phyloP scores from a whole-genome alignment of 2,888 invertebrate species.

The Drosophila incognita region DNA sequence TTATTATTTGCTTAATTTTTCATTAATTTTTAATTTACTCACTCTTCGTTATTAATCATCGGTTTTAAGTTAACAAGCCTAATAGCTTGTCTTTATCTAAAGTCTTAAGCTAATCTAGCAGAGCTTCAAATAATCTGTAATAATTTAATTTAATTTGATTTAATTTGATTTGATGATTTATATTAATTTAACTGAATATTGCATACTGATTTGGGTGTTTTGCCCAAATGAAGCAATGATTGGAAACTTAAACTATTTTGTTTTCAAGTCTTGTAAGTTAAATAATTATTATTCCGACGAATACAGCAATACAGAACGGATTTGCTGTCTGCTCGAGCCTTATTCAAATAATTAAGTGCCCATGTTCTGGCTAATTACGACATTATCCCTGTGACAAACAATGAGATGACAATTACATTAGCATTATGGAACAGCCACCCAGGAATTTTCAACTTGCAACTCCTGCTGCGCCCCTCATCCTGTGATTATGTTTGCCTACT shows the following conservation, averaged over 20 bases:
- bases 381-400: slow-evolving; percentile 64
- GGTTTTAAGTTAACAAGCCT: background rate
- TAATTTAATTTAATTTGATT: background rate
- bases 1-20: background rate
- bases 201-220: background rate
- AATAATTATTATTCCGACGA: background rate
- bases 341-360: slow-evolving; percentile 59
- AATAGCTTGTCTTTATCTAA: background rate
- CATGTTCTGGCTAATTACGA: slow-evolving; percentile 59
- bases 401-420: slow-evolving; percentile 68
- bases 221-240: background rate
- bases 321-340: slow-evolving; percentile 7
- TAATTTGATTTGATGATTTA: background rate
- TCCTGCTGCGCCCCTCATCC: slow-evolving; percentile 3
- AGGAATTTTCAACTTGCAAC: slow-evolving; percentile 9
- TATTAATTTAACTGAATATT: background rate
- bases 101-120: background rate
- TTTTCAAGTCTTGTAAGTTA: background rate
- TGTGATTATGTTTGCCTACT: slow-evolving; percentile 1
- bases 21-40: background rate
- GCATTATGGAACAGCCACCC: slow-evolving; percentile 47
- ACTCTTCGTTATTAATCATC: background rate
- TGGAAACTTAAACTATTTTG: background rate
- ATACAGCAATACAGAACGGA: background rate
- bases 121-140: background rate